Evolutionary conservation across 2,888 invertebrate genomes (phyloP).

Genomic region (Abscondita cerata): DNA sequence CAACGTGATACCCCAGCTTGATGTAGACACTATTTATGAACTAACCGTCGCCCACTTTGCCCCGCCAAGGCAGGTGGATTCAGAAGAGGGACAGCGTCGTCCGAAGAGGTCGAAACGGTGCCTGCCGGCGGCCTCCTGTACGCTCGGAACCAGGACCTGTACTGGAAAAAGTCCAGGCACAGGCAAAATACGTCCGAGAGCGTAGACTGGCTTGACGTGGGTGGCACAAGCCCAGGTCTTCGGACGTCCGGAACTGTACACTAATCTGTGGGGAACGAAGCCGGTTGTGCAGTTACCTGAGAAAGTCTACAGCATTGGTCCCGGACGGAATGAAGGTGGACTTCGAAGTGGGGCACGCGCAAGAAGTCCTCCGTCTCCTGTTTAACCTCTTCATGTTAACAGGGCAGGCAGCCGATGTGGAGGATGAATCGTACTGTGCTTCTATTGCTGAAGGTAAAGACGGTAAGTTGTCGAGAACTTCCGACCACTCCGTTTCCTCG

Average conservation of each 20-base stretch:
- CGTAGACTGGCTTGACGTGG: slow-evolving; percentile 32
- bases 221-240: not conserved
- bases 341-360: slow-evolving; percentile 11
- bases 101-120: slow-evolving; percentile 13
- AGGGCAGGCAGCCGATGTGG: slow-evolving; percentile 43
- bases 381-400: slow-evolving; percentile 36
- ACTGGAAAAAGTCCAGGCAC: slow-evolving; percentile 44
- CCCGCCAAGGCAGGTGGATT: not conserved
- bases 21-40: too few relatives aligned
- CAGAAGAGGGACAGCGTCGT: not conserved
- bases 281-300: slow-evolving; percentile 38
- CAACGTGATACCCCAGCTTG: not conserved
- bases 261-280: slow-evolving; percentile 41
- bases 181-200: slow-evolving; percentile 42
- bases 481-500: slow-evolving; percentile 47
- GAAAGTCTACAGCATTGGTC: too few relatives aligned
- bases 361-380: slow-evolving; percentile 29
- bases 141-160: slow-evolving; percentile 48
- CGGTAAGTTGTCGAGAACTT: slow-evolving; percentile 41
- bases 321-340: slow-evolving; percentile 33
- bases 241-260: slow-evolving; percentile 40
- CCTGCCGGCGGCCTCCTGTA: slow-evolving; percentile 40
- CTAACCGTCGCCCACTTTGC: not conserved
- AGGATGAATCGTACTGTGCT: slow-evolving; percentile 47
- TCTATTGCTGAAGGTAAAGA: slow-evolving; percentile 51